phyloP scores from a whole-genome alignment of 2,888 invertebrate species.

The Drosophila quinaria region DNA sequence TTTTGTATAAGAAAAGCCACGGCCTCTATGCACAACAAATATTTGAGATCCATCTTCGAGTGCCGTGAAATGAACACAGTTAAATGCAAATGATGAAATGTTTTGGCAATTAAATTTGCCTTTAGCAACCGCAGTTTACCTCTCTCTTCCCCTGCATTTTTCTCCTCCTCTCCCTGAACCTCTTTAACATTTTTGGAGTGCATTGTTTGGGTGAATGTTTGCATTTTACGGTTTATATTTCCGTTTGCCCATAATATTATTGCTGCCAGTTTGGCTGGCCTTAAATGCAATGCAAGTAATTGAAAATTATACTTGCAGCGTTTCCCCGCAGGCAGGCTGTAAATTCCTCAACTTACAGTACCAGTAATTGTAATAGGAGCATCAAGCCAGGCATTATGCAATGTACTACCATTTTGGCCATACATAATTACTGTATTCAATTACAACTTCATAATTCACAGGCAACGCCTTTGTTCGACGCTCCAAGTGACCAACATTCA shows the following conservation, averaged over 20 bases:
- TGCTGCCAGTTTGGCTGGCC: conserved; percentile 30
- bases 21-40: background rate
- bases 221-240: conserved; percentile 17
- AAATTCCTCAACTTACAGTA: conserved; percentile 23
- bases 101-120: conserved; percentile 38
- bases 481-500: conserved; percentile 5
- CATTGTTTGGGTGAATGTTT: conserved; percentile 47
- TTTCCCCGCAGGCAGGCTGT: conserved; percentile 25
- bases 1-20: conserved; percentile 8
- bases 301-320: conserved; percentile 31
- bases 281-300: conserved; percentile 44
- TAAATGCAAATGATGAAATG: conserved; percentile 20
- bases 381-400: conserved; percentile 30
- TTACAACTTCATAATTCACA: conserved; percentile 68
- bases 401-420: conserved; percentile 17
- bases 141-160: too few species aligned
- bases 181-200: conserved; percentile 9
- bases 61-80: conserved; percentile 20
- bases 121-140: conserved; percentile 6
- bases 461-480: conserved; percentile 12
- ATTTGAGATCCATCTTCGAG: conserved; percentile 6
- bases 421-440: conserved; percentile 71
- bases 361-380: background rate
- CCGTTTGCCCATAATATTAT: conserved; percentile 6
- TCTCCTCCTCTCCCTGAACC: background rate